Evolutionary conservation across 2,888 invertebrate species (phyloP), one percentile per base, ranked within the genome.

Genomic region (Monoplex corrugatus): DNA sequence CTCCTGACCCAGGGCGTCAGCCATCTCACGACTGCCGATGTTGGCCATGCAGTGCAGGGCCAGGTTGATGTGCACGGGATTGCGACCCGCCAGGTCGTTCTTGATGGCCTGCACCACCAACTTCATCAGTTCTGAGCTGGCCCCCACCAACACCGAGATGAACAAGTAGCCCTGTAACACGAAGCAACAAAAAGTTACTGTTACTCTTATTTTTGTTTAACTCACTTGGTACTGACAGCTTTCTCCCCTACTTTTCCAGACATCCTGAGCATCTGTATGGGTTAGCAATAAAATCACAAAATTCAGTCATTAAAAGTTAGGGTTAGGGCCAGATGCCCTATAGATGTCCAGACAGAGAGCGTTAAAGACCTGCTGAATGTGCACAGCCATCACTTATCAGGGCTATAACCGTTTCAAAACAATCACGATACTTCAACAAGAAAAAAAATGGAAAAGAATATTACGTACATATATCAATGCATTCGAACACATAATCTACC

Each of bases 31-130:
- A 96, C 99, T 99, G 89, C 99, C 99, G 96, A 99, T 99, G 96
- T 99, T 99, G 88, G 99, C 99, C 95, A 99, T 99, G 96, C 99
- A 99, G 96, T 99, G 99, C 93, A 99, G 97, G 86, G 99, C 99
- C 95, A 99, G 97, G 96, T 99, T 99, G 88, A 99, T 99, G 96
- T 99, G 99, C 95, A 99, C 98, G 75, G 99, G 99, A 97, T 99
- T 99, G 93, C 97, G 96, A 97, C 91, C 98, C 94, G 98, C 98
- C 95, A 99, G 97, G 97, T 99, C 99, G 97, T 99, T 99, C 96
- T 99, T 99, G 96, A 99, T 99, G 96, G 99, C 99, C 97, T 99
- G 99, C 94, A 99, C 99, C 94, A 99, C 99, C 95, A 99, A 97
- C 96, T 99, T 99, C 96, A 99, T 99, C 96, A 99, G 97, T 97